Conservation (phyloP, 2,797 vertebrate species). For the Chrosomus eos region DNA sequence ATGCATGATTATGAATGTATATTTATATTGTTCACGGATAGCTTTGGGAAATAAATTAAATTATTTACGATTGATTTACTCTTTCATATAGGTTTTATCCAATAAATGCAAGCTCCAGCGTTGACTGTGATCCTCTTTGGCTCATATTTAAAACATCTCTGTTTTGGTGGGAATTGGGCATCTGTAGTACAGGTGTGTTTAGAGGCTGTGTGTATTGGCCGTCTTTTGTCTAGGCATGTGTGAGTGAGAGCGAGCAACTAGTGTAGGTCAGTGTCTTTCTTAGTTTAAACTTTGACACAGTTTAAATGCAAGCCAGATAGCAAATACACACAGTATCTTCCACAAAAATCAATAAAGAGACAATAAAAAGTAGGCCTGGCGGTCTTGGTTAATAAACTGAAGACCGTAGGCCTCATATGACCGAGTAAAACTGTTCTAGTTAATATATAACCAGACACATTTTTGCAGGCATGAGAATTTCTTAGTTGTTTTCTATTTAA, state of each 20-base stretch:
- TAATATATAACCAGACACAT: slow-evolving; percentile 23
- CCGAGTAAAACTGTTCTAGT: slow-evolving; percentile 13
- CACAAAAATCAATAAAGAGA: slow-evolving; percentile 70
- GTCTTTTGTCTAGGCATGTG: background rate
- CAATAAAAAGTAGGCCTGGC: slow-evolving; percentile 59
- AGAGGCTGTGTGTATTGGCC: background rate
- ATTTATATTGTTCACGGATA: background rate
- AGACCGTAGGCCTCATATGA: slow-evolving; percentile 14
- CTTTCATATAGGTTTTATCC: background rate
- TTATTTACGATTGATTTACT: background rate
- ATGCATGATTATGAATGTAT: background rate
- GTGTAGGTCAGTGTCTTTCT: background rate
- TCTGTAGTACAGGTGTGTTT: slow-evolving; percentile 8
- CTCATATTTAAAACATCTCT: background rate
- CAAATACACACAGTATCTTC: slow-evolving; percentile 43
- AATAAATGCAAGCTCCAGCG: background rate
- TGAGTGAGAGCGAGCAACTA: background rate
- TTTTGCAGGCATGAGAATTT: slow-evolving; percentile 7
- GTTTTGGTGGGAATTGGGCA: slow-evolving; percentile 9
- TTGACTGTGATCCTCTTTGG: background rate
- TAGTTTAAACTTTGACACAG: slow-evolving; percentile 24
- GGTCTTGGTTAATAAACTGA: slow-evolving; percentile 45
- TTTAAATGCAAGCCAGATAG: slow-evolving; percentile 12
- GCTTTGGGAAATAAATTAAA: background rate
- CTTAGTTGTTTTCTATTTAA: slow-evolving; percentile 42